These are phyloP conservation scores for Alauda arvensis DNA, from an alignment of 2,797 vertebrate genomes.

Conservation along the genomic window DNA sequence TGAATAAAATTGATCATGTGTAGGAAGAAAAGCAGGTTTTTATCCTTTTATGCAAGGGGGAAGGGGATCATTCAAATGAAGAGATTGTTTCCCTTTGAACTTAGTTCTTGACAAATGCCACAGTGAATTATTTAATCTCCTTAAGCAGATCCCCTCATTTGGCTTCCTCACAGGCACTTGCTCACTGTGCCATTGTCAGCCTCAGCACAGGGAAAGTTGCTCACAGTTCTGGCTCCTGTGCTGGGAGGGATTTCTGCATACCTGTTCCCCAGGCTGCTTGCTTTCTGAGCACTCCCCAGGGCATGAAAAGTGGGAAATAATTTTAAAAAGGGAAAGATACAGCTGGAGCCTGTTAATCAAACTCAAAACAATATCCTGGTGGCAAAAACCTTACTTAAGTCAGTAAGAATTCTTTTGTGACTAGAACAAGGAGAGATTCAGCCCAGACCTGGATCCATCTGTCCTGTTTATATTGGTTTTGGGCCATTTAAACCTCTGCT, in stretches of 20 bases:
- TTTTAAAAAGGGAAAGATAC: not conserved
- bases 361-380: not conserved
- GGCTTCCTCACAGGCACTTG: not conserved
- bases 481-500: not conserved
- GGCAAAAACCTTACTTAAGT: not conserved
- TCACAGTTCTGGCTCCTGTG: not conserved
- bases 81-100: not conserved
- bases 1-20: not conserved
- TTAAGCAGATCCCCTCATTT: not conserved
- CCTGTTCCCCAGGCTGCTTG: not conserved
- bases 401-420: not conserved
- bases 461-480: not conserved
- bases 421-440: not conserved
- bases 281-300: not conserved
- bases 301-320: not conserved
- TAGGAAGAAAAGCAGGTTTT: not conserved
- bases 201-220: not conserved
- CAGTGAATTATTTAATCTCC: not conserved
- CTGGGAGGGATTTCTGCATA: constrained; percentile 4
- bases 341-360: not conserved
- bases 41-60: not conserved
- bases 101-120: not conserved
- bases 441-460: not conserved
- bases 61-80: not conserved
- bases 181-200: not conserved